Percentiles rank a stretch among this genome's conserved stretches.
Conservation (phyloP, 2,888 invertebrate genomes). For the Dryobota labecula region DNA sequence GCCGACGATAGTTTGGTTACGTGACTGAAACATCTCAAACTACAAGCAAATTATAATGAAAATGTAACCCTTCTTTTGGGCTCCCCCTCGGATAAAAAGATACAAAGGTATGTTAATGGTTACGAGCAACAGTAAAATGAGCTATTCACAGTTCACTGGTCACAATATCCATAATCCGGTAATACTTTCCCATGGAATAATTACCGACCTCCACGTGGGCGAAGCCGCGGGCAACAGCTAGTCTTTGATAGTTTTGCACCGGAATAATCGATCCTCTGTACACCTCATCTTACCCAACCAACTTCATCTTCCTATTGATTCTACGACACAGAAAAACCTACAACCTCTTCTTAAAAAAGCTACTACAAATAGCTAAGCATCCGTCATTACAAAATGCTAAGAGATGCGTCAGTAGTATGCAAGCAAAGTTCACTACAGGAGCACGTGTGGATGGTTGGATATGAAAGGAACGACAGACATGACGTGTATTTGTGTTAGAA, state of each 20-base stretch:
- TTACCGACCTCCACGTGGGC: neutral
- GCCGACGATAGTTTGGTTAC: neutral
- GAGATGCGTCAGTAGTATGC: constrained; percentile 21
- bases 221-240: neutral
- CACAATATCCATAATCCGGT: neutral
- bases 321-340: neutral
- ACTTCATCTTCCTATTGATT: neutral
- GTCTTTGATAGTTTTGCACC: too few species aligned
- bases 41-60: neutral
- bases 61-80: neutral
- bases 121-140: neutral
- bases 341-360: neutral
- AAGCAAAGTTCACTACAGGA: constrained; percentile 23
- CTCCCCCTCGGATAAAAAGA: neutral
- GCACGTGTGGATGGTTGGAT: constrained; percentile 32
- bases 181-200: neutral
- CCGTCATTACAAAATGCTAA: constrained; percentile 18
- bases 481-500: constrained; percentile 12
- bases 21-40: neutral
- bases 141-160: neutral
- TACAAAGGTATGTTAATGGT: neutral
- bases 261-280: neutral
- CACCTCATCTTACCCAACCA: neutral
- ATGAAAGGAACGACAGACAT: constrained; percentile 22
- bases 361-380: constrained; percentile 1